Evolutionary conservation across 2,113 vertebrate genomes (phyloP).

Genomic region (Cynoglossus semilaevis): DNA sequence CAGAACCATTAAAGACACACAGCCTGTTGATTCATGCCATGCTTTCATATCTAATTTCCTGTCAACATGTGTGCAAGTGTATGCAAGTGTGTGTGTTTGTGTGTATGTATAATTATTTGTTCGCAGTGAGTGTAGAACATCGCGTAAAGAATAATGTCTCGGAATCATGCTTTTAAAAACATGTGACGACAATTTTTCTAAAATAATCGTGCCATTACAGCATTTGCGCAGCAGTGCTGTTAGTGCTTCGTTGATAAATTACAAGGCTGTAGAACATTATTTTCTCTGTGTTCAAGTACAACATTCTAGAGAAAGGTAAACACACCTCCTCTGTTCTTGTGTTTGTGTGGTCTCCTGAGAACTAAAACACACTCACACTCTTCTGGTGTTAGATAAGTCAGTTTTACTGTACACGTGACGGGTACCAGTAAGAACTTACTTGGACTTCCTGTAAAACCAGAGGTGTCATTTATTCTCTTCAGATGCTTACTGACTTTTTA

Average conservation of each 20-base stretch:
- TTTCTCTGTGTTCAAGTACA: slow-evolving; percentile 27
- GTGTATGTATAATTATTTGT: slow-evolving; percentile 24
- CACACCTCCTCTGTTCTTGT: slow-evolving; percentile 42
- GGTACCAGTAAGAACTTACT: slow-evolving; percentile 15
- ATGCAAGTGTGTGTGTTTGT: too few species aligned
- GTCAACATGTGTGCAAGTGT: not conserved
- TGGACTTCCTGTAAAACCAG: too few species aligned
- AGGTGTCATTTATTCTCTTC: too few species aligned
- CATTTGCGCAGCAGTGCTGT: slow-evolving; percentile 34
- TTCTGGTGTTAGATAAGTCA: slow-evolving; percentile 29
- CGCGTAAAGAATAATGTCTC: slow-evolving; percentile 33
- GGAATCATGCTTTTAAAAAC: slow-evolving; percentile 39
- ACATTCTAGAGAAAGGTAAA: slow-evolving; percentile 40
- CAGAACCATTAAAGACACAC: slow-evolving; percentile 16
- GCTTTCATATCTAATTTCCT: slow-evolving; percentile 1
- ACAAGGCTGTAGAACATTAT: slow-evolving; percentile 45
- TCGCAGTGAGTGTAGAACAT: slow-evolving; percentile 23
- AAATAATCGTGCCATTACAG: slow-evolving; percentile 59
- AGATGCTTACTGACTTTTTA: too few species aligned
- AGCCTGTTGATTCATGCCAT: not conserved
- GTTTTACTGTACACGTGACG: slow-evolving; percentile 16
- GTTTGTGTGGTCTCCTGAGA: slow-evolving; percentile 48
- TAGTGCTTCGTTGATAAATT: slow-evolving; percentile 51
- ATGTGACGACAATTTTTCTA: slow-evolving; percentile 40
- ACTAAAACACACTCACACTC: slow-evolving; percentile 43